phyloP scores from a whole-genome alignment of 2,888 invertebrate species.

The Cataglyphis rosenhaueri region DNA sequence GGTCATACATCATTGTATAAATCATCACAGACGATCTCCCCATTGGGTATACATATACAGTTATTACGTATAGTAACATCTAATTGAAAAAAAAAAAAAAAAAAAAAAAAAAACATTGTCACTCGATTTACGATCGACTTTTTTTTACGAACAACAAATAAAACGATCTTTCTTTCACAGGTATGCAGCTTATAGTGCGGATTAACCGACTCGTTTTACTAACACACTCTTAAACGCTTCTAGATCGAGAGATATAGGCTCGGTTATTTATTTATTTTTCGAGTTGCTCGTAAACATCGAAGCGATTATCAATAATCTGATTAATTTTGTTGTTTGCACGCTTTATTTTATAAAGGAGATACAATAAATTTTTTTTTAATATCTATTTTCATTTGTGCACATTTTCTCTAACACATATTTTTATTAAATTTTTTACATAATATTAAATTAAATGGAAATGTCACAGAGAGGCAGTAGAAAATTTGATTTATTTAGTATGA shows the following conservation, averaged over 20 bases:
- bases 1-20: slow-evolving; percentile 75
- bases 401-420: background rate
- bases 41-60: slow-evolving; percentile 42
- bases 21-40: slow-evolving; percentile 63
- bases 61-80: slow-evolving; percentile 61
- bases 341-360: background rate
- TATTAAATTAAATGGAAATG: background rate
- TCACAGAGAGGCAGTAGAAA: background rate
- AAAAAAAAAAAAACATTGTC: slow-evolving; percentile 49
- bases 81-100: slow-evolving; percentile 30
- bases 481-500: background rate
- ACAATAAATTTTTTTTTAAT: background rate
- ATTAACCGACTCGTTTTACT: slow-evolving; percentile 75
- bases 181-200: slow-evolving; percentile 83
- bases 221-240: slow-evolving; percentile 75
- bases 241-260: slow-evolving; percentile 78
- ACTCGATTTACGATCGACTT: slow-evolving; percentile 53
- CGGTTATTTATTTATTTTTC: slow-evolving; percentile 61
- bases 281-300: slow-evolving; percentile 16
- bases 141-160: slow-evolving; percentile 70
- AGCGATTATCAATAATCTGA: slow-evolving; percentile 3
- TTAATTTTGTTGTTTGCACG: background rate
- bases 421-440: background rate
- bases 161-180: slow-evolving; percentile 81
- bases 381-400: background rate